Evolutionary conservation across 2,888 invertebrate genomes (phyloP).

Genomic region (Arge pagana): DNA sequence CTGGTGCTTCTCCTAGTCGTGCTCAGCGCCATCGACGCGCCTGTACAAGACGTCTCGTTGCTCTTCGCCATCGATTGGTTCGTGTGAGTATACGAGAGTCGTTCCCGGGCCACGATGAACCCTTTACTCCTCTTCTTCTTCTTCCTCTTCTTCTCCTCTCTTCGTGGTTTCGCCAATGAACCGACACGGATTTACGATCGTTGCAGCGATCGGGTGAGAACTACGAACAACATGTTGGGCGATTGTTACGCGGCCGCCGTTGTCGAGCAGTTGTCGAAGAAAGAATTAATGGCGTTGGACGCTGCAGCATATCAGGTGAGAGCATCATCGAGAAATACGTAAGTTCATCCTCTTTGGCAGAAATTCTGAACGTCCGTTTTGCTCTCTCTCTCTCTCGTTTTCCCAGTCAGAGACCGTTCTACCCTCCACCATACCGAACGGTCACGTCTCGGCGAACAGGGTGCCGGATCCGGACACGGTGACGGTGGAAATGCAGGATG

Average conservation of each 20-base stretch:
- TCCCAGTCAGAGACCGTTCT: conserved; percentile 52
- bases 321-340: neutral
- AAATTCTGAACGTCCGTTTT: neutral
- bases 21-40: conserved; percentile 80
- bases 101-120: conserved; percentile 1
- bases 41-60: conserved; percentile 79
- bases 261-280: conserved; percentile 81
- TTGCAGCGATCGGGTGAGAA: conserved; percentile 79
- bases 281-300: conserved; percentile 78
- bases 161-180: neutral
- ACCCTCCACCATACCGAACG: conserved; percentile 53
- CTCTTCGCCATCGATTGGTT: conserved; percentile 90
- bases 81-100: conserved; percentile 69
- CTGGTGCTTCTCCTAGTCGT: conserved; percentile 81
- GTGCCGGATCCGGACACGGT: conserved; percentile 56
- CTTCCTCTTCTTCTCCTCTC: neutral
- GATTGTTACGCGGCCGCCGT: conserved; percentile 87
- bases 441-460: conserved; percentile 54
- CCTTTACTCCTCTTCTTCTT: too few species aligned
- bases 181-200: too few species aligned
- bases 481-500: conserved; percentile 56
- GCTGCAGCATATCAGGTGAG: conserved; percentile 67
- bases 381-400: neutral
- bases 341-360: neutral
- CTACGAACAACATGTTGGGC: conserved; percentile 86